phyloP scores from a whole-genome alignment of 2,113 vertebrate species.

The Lichenostomus cassidix region DNA sequence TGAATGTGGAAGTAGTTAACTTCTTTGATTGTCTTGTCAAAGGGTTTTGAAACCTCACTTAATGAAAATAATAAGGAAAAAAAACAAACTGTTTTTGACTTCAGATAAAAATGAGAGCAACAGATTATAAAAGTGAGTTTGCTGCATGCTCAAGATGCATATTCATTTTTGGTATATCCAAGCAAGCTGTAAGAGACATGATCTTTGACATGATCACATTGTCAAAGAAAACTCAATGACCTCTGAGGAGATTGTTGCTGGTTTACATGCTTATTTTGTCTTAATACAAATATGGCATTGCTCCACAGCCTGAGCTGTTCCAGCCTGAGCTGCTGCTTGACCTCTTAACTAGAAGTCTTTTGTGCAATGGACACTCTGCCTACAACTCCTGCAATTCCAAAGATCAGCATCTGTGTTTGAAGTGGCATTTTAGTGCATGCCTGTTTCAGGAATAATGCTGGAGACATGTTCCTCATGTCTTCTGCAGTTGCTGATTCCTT shows the following conservation, averaged over 20 bases:
- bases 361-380: background rate
- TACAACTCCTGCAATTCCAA: background rate
- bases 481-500: background rate
- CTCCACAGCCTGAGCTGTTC: background rate
- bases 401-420: background rate
- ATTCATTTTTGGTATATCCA: background rate
- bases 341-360: background rate
- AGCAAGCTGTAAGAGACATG: background rate
- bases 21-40: background rate
- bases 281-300: background rate
- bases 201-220: background rate
- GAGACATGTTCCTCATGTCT: background rate
- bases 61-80: background rate
- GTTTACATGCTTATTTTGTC: background rate
- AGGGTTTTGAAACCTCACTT: background rate
- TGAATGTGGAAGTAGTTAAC: background rate
- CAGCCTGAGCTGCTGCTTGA: background rate
- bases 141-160: background rate
- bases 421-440: background rate
- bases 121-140: background rate
- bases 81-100: accelerated
- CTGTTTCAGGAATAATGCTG: background rate
- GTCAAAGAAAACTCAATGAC: background rate
- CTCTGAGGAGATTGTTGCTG: background rate
- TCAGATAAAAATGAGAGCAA: background rate